Percentiles rank a stretch among this genome's conserved stretches.
Conservation (phyloP, 2,797 vertebrate genomes). For the Gallinago solitaria region DNA sequence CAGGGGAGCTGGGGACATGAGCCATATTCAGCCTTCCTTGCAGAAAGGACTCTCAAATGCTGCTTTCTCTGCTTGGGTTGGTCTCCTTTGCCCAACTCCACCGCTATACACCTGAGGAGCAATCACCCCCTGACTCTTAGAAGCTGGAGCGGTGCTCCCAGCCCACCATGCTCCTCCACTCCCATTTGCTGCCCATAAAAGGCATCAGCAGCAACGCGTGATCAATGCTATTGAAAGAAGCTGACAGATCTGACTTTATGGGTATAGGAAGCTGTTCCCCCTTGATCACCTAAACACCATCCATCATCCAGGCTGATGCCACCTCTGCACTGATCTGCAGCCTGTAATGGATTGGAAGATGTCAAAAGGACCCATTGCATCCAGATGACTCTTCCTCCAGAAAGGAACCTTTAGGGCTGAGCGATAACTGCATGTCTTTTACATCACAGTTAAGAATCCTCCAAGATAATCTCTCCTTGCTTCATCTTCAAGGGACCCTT, state of each 20-base stretch:
- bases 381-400: background rate
- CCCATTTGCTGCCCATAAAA: background rate
- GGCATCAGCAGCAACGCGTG: background rate
- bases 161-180: background rate
- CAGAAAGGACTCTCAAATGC: background rate
- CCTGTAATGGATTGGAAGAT: background rate
- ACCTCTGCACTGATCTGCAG: background rate
- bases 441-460: background rate
- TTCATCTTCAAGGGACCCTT: background rate
- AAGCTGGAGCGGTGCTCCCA: background rate
- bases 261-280: background rate
- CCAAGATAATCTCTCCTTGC: background rate
- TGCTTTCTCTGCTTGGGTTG: rapidly evolving
- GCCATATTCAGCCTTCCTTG: rapidly evolving
- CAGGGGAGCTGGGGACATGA: background rate
- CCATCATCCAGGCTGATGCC: slow-evolving; percentile 8
- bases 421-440: background rate
- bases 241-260: slow-evolving; percentile 7
- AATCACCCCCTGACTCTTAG: background rate
- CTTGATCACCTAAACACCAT: background rate
- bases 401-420: background rate
- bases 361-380: background rate
- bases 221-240: background rate
- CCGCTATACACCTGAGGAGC: background rate
- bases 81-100: background rate